Base-by-base conservation (phyloP, 2,888 invertebrate genomes). In the Linnaemya vulpina region DNA sequence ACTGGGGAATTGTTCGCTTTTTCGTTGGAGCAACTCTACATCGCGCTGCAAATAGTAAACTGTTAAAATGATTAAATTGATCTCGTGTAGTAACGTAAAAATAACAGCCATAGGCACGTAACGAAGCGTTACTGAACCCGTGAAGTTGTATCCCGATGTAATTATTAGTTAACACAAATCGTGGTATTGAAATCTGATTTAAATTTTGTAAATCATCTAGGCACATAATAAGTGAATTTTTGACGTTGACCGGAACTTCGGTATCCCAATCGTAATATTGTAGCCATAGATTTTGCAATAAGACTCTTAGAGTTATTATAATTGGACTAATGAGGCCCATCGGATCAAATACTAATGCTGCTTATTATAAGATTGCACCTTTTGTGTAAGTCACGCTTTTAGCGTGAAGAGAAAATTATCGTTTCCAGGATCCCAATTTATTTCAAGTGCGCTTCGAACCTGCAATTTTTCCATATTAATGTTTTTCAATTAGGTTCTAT, bases 21-120 rank as follows among this genome's bases (percentile, higher is more conserved):
- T 62, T 62, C 38, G 74, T 62, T 74, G 74, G 62, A 8, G 62
- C 62, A 38, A 74, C 62, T 22, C 74, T 62, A 38, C 62, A n/a
- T 20, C 63, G 51, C 8, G 74, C 38, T 46, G 51, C 35, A n/a
- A n/a, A n/a, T n/a, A n/a, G n/a, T n/a, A n/a, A n/a, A n/a, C n/a
- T n/a, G n/a, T n/a, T n/a, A n/a, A n/a, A n/a, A 62, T 20, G 20
- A 7, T 51, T 58, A 62, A 63, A 5, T n/a, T 2, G n/a, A 49
- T 74, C 49, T 74, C 7, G 15, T 22, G 62, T 13, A 22, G 38
- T 38, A 11, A 74, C 35, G 35, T 73, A 73, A 9, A 73, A 60
- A 20, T 49, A 73, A 35, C 35, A 60, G 49, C 60, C 74, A 10
- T 74, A 62, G 1, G 49, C 74, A 49, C 74, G 15, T n/a, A n/a